Percentiles rank a stretch among this genome's conserved stretches.
These are phyloP conservation scores for Brachypterus glaber DNA, from an alignment of 2,888 invertebrate genomes.

Conservation along the genomic window DNA sequence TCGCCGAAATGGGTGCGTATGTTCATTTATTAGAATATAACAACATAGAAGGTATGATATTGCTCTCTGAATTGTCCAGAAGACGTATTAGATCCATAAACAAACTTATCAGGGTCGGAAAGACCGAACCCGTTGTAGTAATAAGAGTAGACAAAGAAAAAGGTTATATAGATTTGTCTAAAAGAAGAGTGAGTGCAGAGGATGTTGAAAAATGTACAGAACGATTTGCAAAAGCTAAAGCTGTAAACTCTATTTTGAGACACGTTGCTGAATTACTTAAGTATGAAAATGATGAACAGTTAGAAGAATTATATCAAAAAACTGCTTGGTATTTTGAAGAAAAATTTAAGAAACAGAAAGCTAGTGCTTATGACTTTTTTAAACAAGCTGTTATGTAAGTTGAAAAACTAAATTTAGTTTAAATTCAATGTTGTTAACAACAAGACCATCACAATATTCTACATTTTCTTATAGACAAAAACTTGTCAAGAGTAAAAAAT, in stretches of 20 bases:
- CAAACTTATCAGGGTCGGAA: conserved; percentile 95
- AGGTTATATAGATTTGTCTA: conserved; percentile 99
- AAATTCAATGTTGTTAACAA: too few relatives aligned
- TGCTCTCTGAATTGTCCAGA: conserved; percentile 94
- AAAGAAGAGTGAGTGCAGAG: conserved; percentile 95
- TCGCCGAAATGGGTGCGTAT: conserved; percentile 99
- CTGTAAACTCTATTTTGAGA: conserved; percentile 93
- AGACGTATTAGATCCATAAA: conserved; percentile 99
- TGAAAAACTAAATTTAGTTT: neutral
- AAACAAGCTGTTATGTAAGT: conserved; percentile 77
- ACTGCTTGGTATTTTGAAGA: conserved; percentile 99
- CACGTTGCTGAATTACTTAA: conserved; percentile 93
- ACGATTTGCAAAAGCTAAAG: conserved; percentile 95
- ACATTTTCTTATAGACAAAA: too few relatives aligned
- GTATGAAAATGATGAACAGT: conserved; percentile 82
- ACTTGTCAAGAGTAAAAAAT: too few relatives aligned
- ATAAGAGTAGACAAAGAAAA: conserved; percentile 99
- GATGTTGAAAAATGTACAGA: conserved; percentile 98
- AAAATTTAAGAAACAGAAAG: conserved; percentile 90
- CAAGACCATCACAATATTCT: too few relatives aligned
- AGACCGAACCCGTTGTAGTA: conserved; percentile 98
- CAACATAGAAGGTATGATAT: conserved; percentile 98
- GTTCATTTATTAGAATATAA: conserved; percentile 97
- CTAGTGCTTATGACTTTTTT: conserved; percentile 94
- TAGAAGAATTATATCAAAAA: conserved; percentile 90